phyloP scores from a whole-genome alignment of 2,888 invertebrate species.

The Eudemis profundana region DNA sequence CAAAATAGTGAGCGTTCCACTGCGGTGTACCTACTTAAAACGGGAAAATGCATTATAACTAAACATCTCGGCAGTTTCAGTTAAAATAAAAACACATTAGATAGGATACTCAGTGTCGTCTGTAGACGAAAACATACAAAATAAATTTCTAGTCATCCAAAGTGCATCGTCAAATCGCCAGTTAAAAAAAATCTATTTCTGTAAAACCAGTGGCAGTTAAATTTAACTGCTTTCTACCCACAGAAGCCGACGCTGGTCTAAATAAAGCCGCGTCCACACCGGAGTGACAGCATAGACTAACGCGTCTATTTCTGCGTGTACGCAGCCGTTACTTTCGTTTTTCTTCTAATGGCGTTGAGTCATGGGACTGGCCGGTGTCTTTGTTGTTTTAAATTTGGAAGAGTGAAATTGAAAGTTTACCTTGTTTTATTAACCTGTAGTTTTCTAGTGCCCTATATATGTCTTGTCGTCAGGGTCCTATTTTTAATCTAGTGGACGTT shows the following conservation, averaged over 20 bases:
- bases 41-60: too few relatives aligned
- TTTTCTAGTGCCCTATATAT: neutral
- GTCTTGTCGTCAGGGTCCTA: neutral
- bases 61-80: too few relatives aligned
- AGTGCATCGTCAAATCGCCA: conserved; percentile 9
- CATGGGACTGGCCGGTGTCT: conserved; percentile 25
- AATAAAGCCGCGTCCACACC: conserved; percentile 33
- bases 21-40: too few relatives aligned
- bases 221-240: conserved; percentile 41
- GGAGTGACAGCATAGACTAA: conserved; percentile 41
- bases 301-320: conserved; percentile 40
- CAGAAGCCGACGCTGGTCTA: conserved; percentile 33
- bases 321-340: conserved; percentile 40
- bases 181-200: conserved; percentile 28
- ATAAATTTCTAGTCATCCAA: conserved; percentile 1
- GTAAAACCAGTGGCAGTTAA: conserved; percentile 30
- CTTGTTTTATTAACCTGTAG: neutral
- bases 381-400: conserved; percentile 30
- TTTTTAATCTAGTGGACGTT: too few relatives aligned
- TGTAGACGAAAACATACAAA: neutral
- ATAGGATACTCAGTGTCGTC: too few relatives aligned
- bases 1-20: too few relatives aligned
- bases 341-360: conserved; percentile 35
- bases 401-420: conserved; percentile 15
- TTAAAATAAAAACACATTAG: too few relatives aligned